Percentiles rank a stretch among this genome's conserved stretches.
phyloP scores from a whole-genome alignment of 2,113 vertebrate genomes.

The Zootoca vivipara region DNA sequence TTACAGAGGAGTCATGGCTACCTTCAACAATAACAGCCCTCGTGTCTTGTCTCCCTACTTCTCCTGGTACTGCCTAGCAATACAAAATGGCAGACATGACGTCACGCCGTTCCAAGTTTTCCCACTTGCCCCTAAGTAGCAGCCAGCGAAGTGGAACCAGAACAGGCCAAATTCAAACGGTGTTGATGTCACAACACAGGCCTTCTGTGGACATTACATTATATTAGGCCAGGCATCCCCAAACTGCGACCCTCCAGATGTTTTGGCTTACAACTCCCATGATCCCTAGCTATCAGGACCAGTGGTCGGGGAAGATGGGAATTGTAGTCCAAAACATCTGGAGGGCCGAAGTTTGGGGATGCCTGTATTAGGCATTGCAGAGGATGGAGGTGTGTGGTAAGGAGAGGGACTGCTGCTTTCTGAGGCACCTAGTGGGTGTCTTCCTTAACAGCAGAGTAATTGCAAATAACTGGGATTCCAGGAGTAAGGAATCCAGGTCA shows the following conservation, averaged over 20 bases:
- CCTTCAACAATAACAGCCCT: background rate
- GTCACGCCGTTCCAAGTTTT: background rate
- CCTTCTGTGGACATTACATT: background rate
- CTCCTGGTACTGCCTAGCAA: background rate
- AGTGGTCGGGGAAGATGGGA: too few species aligned
- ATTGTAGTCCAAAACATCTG: too few species aligned
- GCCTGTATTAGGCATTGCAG: background rate
- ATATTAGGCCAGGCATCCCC: too few species aligned
- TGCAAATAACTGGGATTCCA: slow-evolving; percentile 2
- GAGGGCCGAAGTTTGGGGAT: too few species aligned
- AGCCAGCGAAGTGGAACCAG: background rate
- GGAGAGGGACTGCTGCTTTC: background rate
- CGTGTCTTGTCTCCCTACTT: too few species aligned
- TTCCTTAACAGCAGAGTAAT: background rate
- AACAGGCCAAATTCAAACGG: background rate
- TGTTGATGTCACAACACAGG: too few species aligned
- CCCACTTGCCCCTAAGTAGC: background rate
- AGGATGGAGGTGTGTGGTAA: background rate
- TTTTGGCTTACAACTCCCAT: too few species aligned
- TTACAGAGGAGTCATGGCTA: background rate
- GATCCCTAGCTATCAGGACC: too few species aligned
- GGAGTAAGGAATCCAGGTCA: background rate
- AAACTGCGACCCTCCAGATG: too few species aligned
- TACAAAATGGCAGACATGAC: background rate
- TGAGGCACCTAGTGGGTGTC: background rate